Evolutionary conservation across 2,888 invertebrate species (phyloP).

Genomic region (Cephus nigrinus): DNA sequence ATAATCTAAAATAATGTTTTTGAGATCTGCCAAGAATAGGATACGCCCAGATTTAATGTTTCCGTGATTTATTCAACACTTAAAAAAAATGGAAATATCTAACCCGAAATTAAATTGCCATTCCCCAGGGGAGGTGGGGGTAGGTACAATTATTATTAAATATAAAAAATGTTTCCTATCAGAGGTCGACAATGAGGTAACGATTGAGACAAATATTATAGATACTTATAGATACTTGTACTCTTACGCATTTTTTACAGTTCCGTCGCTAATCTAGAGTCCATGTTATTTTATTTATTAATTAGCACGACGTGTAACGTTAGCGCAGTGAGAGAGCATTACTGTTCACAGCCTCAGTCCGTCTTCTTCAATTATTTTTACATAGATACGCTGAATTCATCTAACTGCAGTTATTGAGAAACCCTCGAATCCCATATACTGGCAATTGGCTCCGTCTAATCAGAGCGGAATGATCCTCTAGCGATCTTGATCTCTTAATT

Average conservation of each 20-base stretch:
- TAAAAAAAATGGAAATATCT: constrained; percentile 6
- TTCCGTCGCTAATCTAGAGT: too few species aligned
- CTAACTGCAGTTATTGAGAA: constrained; percentile 4
- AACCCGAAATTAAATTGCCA: background rate
- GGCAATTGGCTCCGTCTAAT: too few species aligned
- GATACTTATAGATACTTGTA: too few species aligned
- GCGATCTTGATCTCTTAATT: too few species aligned
- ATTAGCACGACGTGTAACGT: background rate
- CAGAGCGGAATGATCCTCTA: too few species aligned
- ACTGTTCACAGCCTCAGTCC: constrained; percentile 27
- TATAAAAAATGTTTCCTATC: constrained; percentile 10
- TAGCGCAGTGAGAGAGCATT: constrained; percentile 14
- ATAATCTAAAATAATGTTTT: background rate
- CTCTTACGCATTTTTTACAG: too few species aligned
- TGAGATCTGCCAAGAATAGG: background rate
- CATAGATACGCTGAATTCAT: constrained; percentile 4
- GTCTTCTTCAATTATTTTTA: constrained; percentile 8
- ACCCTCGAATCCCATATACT: background rate
- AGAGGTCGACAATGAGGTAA: constrained; percentile 9
- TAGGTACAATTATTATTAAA: constrained; percentile 7
- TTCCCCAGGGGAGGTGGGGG: too few species aligned
- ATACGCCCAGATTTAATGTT: background rate
- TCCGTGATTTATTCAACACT: constrained; percentile 10
- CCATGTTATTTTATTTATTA: too few species aligned
- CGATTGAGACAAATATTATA: background rate